Conservation (phyloP, 2,113 vertebrate genomes). For the Taxidea taxus region DNA sequence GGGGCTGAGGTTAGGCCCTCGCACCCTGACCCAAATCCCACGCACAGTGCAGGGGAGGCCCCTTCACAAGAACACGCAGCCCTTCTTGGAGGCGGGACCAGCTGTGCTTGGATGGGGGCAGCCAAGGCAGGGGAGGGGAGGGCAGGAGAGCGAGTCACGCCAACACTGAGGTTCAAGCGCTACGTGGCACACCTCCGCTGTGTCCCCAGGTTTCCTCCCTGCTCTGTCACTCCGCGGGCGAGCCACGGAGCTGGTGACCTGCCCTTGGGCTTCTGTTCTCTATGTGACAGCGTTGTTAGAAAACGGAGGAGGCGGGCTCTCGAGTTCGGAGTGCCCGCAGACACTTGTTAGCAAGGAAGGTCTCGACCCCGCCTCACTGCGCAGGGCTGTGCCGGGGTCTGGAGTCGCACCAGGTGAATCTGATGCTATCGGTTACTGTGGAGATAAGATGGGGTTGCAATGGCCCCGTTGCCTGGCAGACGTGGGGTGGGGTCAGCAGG, state of each 20-base stretch:
- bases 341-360: not conserved
- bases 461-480: not conserved
- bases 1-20: not conserved
- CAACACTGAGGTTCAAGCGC: no score
- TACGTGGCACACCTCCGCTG: accelerated
- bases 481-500: not conserved
- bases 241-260: not conserved
- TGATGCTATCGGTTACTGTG: not conserved
- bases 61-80: no score
- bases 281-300: not conserved
- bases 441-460: not conserved
- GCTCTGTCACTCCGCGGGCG: not conserved
- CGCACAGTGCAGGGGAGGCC: not conserved
- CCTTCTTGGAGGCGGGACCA: not conserved
- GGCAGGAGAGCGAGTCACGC: not conserved
- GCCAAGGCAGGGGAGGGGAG: not conserved
- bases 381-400: not conserved
- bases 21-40: not conserved
- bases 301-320: not conserved
- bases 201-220: no score
- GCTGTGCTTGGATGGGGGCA: not conserved
- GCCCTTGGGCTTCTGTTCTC: not conserved
- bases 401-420: not conserved
- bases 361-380: not conserved
- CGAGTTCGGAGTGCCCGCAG: accelerated